A percentile compares a stretch with the other conserved stretches of the same genome.
Conservation (phyloP, 2,888 invertebrate species). For the Cheilosia vernalis region DNA sequence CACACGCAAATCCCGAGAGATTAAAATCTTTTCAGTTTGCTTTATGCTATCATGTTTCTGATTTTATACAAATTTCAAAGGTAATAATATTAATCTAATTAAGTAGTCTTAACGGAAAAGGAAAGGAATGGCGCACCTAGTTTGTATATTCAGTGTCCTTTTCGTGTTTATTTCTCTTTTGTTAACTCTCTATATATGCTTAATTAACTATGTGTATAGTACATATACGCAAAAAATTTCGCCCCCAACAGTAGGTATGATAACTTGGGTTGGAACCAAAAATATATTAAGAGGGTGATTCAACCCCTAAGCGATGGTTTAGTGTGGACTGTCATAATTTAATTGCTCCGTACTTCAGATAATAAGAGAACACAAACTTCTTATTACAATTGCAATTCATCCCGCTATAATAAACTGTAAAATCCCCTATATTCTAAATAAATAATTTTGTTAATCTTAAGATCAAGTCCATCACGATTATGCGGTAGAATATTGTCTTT, state of each 20-base stretch:
- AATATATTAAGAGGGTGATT: no score
- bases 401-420: no score
- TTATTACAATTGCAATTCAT: no score
- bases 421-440: no score
- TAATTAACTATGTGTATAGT: constrained; percentile 20
- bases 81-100: constrained; percentile 61
- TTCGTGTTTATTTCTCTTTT: constrained; percentile 23
- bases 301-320: no score
- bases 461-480: no score
- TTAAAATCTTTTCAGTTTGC: constrained; percentile 50
- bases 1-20: constrained; percentile 61
- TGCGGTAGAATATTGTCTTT: no score
- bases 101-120: constrained; percentile 51
- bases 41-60: constrained; percentile 47
- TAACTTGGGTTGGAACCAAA: neutral
- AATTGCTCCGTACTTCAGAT: no score
- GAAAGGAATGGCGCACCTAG: constrained; percentile 40
- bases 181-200: neutral
- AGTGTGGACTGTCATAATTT: no score
- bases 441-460: no score
- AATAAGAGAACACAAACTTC: no score
- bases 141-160: constrained; percentile 15
- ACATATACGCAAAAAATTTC: neutral
- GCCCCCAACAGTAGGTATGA: neutral
- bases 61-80: constrained; percentile 50